Base-by-base conservation (phyloP, 2,888 invertebrate species). In the Scaptomyza tumidula region DNA sequence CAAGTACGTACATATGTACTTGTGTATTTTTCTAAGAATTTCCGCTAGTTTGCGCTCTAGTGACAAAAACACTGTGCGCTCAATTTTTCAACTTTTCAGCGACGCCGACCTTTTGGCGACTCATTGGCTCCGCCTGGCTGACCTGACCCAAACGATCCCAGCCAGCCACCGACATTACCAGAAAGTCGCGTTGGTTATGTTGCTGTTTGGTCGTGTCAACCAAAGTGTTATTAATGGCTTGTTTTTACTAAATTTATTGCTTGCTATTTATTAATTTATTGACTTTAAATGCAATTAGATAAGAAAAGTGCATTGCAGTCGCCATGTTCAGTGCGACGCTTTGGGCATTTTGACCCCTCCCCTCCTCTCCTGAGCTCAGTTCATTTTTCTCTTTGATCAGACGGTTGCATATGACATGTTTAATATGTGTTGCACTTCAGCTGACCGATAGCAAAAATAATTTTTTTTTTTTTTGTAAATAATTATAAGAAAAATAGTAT, bases 181-280 rank as follows among this genome's bases (percentile, higher is more conserved):
- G 13, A 27, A 48, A 65, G 75, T 54, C 46, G 50, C 37, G 70
- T 35, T 61, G 33, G 35, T 33, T 60, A 39, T 39, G 39, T 60
- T 54, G 62, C 56, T 50, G 73, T 43, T 75, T 41, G 41, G 71
- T 62, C 65, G 83, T 80, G 88, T 81, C 86, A 78, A 80, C 85
- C 87, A 89, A 91, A 90, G 90, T 90, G 90, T 90, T 90, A 91
- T 91, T 90, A 90, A 90, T 90, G 90, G 86, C 90, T 90, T 90
- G 90, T 90, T 90, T 90, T 89, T 78, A 79, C 75, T 77, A 88
- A 90, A 90, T 90, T 90, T 90, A 91, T 90, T 87, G 88, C 91
- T 89, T 83, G 86, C 85, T 90, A 88, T 90, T 87, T 87, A 82
- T 89, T 90, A 81, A 89, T 90, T 89, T 89, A 88, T 88, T 80